Evolutionary conservation across 2,113 vertebrate species (phyloP), one percentile per base, ranked within the genome.

Genomic region (Chascanopsetta lugubris): DNA sequence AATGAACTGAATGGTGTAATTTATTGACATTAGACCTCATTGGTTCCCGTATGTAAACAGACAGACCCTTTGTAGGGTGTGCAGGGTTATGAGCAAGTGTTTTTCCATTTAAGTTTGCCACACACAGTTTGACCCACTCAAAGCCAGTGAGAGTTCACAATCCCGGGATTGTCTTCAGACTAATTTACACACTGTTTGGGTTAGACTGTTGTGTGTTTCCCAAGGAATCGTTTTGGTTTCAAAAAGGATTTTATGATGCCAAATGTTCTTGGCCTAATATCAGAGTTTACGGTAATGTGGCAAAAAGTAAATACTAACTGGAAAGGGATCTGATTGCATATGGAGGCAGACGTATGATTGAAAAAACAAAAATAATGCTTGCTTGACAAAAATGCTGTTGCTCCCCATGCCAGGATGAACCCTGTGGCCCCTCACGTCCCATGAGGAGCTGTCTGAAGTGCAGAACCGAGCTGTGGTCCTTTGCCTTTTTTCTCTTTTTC

Each of bases 1-100:
- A 55, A 74, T 64, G 38, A 26, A 65, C 24, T 55, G 72, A 83
- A 78, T 78, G 72, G 22, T 30, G 12, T 75, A 59, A 83, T 80
- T 60, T 71, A 68, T 79, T 76, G 70, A 75, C 56, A 56, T 54
- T 60, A 47, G 0, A 45, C 61, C 53, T 75, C 76, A 78, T 77
- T 53, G 61, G 42, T 47, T 36, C 34, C 21, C 42, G 21, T 40
- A 38, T 8, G 54, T 32, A 63, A 75, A 72, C 62, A 62, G 7
- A 34, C 46, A 17, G 1, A 26, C 2, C 3, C 0, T 27, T 7
- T 10, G 26, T 26, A 24, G 15, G 11, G 10, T 24, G 18, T 18
- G 47, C 30, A 42, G 17, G 36, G 4, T 54, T 29, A 34, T 30
- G 27, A 38, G 40, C 17, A 27, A 21, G 22, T 9, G 47, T 46